Evolutionary conservation across 2,797 vertebrate species (phyloP).

Genomic region (Sandelia bainsii): DNA sequence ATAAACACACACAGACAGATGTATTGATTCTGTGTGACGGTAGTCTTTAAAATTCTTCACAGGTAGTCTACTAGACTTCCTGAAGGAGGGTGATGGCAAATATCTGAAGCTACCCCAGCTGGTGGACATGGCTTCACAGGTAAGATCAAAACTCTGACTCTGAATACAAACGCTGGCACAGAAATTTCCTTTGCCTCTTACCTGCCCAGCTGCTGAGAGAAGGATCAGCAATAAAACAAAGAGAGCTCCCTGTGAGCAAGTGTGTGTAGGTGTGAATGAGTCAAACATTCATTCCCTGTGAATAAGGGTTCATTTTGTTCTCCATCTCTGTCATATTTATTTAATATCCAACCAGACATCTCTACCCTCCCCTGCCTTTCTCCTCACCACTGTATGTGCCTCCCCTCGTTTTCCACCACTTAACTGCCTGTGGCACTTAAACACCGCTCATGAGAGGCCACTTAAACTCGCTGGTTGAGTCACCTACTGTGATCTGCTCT

Average conservation of each 20-base stretch:
- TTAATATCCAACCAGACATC: constrained; percentile 58
- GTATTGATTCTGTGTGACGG: constrained; percentile 13
- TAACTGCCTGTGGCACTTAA: constrained; percentile 76
- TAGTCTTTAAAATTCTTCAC: constrained; percentile 20
- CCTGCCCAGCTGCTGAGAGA: constrained; percentile 25
- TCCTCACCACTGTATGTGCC: constrained; percentile 27
- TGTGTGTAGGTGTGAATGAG: constrained; percentile 24
- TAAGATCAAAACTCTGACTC: constrained; percentile 64
- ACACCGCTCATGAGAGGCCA: constrained; percentile 70
- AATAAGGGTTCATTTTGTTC: constrained; percentile 47
- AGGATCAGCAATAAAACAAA: constrained; percentile 14
- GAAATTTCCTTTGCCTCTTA: constrained; percentile 1
- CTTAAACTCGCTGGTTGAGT: constrained; percentile 65
- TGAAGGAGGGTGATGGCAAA: constrained; percentile 97
- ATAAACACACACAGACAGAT: not conserved
- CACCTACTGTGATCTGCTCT: constrained; percentile 69
- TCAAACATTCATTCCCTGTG: constrained; percentile 25
- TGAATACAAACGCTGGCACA: constrained; percentile 9
- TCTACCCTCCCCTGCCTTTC: constrained; percentile 15
- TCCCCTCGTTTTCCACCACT: constrained; percentile 57
- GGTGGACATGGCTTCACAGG: constrained; percentile 99
- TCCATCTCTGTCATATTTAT: constrained; percentile 70
- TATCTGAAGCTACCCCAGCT: constrained; percentile 96
- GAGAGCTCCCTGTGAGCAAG: not conserved
- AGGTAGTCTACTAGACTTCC: constrained; percentile 97